Evolutionary conservation across 2,797 vertebrate species (phyloP).

Genomic region (Myotis vivesi): DNA sequence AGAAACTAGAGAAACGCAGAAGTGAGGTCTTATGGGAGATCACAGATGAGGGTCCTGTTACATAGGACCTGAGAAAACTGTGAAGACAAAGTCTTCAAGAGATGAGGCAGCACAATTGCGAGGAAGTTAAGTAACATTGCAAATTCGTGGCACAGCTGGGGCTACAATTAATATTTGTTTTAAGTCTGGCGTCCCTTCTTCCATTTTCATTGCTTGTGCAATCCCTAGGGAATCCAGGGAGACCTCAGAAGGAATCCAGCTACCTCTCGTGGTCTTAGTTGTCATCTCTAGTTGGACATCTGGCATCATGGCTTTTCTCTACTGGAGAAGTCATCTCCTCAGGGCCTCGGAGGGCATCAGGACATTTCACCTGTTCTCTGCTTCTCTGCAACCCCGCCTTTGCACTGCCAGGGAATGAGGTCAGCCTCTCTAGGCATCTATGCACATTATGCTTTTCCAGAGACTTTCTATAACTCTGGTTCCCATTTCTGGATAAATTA

Average conservation of each 20-base stretch:
- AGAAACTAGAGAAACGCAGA: not conserved
- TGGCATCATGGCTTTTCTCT: not conserved
- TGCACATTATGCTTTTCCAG: not conserved
- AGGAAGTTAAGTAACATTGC: not conserved
- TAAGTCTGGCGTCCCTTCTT: not conserved
- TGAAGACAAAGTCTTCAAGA: not conserved
- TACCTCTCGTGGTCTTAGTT: not conserved
- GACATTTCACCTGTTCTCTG: not conserved
- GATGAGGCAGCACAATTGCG: not conserved
- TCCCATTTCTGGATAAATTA: not conserved
- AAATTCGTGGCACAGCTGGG: not conserved
- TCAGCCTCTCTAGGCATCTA: not conserved
- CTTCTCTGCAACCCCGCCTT: not conserved
- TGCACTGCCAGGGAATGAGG: not conserved
- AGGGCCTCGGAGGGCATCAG: not conserved
- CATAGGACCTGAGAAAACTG: not conserved
- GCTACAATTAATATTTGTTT: not conserved
- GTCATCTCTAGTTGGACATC: not conserved
- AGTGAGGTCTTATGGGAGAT: not conserved
- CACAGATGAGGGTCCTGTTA: not conserved
- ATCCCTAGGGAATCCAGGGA: not conserved
- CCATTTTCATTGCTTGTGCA: not conserved
- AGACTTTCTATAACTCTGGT: not conserved
- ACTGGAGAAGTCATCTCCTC: not conserved
- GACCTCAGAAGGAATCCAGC: not conserved